Evolutionary conservation across 2,113 vertebrate species (phyloP).

Genomic region (Otis tarda): DNA sequence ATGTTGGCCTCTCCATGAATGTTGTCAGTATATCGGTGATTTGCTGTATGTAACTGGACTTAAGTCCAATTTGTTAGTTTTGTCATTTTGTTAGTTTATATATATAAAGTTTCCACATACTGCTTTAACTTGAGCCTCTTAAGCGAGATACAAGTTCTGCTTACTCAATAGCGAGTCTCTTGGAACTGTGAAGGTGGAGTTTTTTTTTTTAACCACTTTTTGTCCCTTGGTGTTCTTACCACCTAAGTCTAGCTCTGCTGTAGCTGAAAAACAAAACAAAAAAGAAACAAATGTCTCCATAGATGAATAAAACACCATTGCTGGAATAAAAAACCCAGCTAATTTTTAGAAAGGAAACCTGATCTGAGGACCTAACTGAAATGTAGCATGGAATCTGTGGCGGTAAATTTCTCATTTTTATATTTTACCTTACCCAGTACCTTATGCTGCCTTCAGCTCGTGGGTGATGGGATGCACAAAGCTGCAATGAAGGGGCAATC

Average conservation of each 20-base stretch:
- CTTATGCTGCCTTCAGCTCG: not conserved
- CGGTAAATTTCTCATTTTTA: not conserved
- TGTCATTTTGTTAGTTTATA: not conserved
- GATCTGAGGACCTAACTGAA: not conserved
- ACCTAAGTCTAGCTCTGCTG: not conserved
- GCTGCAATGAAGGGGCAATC: not conserved
- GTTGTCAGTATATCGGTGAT: not conserved
- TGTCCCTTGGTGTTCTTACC: not conserved
- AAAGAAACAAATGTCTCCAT: not conserved
- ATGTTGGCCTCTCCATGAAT: not conserved
- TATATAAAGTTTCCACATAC: not conserved
- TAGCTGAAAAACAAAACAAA: not conserved
- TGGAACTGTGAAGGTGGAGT: not conserved
- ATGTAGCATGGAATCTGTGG: not conserved
- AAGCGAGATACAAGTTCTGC: not conserved
- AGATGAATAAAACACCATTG: not conserved
- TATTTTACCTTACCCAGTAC: not conserved
- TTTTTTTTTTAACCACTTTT: not conserved
- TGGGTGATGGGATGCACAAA: not conserved
- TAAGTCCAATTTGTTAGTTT: constrained; percentile 23
- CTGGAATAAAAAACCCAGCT: not conserved
- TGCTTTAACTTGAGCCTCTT: constrained; percentile 25
- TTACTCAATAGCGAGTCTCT: not conserved
- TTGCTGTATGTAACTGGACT: constrained; percentile 11
- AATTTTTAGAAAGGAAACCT: not conserved